Base-by-base conservation (phyloP, 2,113 vertebrate species). In the Malurus melanocephalus region DNA sequence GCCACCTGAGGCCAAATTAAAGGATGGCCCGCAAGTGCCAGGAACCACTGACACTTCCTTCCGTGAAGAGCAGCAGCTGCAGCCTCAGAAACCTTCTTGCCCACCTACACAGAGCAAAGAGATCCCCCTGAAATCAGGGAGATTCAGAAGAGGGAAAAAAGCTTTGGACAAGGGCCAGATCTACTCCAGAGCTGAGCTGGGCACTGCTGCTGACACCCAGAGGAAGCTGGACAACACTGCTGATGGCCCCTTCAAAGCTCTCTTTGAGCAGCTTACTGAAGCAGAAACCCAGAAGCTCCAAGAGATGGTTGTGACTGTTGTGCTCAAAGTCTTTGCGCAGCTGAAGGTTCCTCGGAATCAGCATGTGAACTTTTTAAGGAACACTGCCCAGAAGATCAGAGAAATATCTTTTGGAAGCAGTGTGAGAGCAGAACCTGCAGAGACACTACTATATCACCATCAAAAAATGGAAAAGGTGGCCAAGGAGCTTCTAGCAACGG, bases 21-120 rank as follows among this genome's bases (percentile, higher is more conserved):
- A 78, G 48, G 48, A 8, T 18, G 40, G 24, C 16, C 16, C 16
- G 40, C 52, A 65, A 53, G 24, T 45, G 49, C 40, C 2, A 2
- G 24, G 23, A 56, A 45, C 15, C 71, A 48, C 32, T 59, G 72
- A 57, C 55, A 30, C n/a, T 23, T 59, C 19, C 55, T 48, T 20
- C 43, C 4, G 2, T n/a, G 15, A 19, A 13, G 10, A 74, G 43
- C 1, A 2, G 55, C 3, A 1, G 24, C 53, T 5, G 1, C 11
- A 73, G 53, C 42, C 53, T 33, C 53, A 35, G 40, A 48, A 23
- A 48, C 22, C 46, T 48, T 23, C 46, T 23, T 48, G 46, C 46
- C 46, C 21, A 23, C 11, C 11, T 48, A 21, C 46, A 48, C 46
- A 48, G 46, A 45, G 52, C 69, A 72, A 45, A 33, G 32, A 56